Conservation (phyloP, 2,797 vertebrate genomes). For the Etheostoma perlongum region DNA sequence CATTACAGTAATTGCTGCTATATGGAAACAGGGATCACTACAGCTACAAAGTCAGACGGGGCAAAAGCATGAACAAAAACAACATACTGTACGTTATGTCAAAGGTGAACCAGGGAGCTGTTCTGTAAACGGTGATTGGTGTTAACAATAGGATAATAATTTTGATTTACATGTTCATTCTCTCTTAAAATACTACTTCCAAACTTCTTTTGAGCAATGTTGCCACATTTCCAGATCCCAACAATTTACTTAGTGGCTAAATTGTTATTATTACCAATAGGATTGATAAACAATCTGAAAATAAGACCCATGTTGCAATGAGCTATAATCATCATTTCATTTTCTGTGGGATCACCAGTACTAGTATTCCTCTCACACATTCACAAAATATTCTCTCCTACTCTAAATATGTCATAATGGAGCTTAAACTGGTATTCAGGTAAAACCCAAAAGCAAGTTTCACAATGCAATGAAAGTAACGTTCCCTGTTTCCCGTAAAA, state of each 20-base stretch:
- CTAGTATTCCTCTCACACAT: background rate
- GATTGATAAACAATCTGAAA: background rate
- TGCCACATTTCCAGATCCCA: background rate
- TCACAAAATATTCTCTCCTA: no score
- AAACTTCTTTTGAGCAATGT: background rate
- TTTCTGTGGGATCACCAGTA: no score
- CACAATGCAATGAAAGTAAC: background rate
- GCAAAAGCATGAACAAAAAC: background rate
- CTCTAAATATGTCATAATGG: background rate
- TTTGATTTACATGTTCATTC: background rate
- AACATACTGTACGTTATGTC: background rate
- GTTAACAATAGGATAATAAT: background rate
- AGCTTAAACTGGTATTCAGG: background rate
- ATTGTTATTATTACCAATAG: background rate
- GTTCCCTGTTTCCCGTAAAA: conserved; percentile 7
- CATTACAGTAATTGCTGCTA: background rate
- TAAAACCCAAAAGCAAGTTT: conserved; percentile 1
- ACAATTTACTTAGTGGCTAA: background rate
- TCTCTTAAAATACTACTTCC: background rate
- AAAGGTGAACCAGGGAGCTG: background rate
- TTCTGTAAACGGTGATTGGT: background rate
- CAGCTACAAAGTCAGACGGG: background rate
- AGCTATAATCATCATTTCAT: background rate
- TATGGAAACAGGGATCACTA: background rate
- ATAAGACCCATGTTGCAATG: background rate